Percentiles rank a stretch among this genome's conserved stretches.
Conservation (phyloP, 2,797 vertebrate species). For the Eupleurogrammus muticus region DNA sequence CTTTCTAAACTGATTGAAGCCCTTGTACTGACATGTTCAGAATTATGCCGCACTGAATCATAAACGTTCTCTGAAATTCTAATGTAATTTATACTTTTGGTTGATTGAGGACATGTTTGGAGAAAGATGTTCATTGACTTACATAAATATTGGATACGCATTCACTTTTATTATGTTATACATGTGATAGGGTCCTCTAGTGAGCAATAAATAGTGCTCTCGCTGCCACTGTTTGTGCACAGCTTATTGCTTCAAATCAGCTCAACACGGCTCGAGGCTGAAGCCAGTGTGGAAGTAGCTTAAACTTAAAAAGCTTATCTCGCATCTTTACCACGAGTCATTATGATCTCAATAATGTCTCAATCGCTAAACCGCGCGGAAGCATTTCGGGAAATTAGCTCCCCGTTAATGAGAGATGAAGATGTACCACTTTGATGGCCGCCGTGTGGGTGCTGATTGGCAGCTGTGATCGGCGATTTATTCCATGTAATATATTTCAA, state of each 20-base stretch:
- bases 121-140: background rate
- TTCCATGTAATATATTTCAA: background rate
- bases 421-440: no score
- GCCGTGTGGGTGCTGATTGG: no score
- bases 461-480: no score
- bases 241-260: background rate
- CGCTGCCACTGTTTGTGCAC: background rate
- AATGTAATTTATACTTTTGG: no score
- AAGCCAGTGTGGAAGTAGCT: no score
- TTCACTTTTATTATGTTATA: background rate
- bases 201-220: background rate
- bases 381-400: no score
- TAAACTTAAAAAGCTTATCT: no score
- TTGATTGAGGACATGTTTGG: no score
- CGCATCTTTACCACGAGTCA: no score
- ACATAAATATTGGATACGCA: background rate
- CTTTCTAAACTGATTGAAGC: background rate
- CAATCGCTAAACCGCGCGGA: no score
- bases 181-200: conserved; percentile 4
- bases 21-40: background rate
- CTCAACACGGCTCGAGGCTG: background rate
- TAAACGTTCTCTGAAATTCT: background rate
- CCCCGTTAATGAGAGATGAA: no score
- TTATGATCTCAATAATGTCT: no score
- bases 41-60: background rate